Evolutionary conservation across 2,113 vertebrate genomes (phyloP).

Genomic region (Brachypteracias leptosomus): DNA sequence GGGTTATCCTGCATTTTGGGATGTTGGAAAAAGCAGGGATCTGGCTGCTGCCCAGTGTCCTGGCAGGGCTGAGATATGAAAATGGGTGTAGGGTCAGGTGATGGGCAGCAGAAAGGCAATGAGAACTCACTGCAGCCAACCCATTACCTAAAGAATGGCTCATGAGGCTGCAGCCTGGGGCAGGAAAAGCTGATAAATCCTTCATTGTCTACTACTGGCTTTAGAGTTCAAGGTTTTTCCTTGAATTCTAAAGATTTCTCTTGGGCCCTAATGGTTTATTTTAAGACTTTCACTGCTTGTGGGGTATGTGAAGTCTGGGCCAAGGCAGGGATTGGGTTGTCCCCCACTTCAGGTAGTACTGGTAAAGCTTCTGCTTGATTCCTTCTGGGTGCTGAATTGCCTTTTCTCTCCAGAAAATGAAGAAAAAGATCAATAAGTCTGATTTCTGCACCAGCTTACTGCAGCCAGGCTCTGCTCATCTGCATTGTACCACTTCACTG

Average conservation of each 20-base stretch:
- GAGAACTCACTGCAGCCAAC: background rate
- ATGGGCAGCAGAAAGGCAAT: background rate
- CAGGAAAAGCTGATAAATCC: background rate
- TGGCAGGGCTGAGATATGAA: background rate
- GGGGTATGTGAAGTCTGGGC: accelerated
- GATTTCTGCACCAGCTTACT: background rate
- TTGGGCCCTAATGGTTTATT: accelerated
- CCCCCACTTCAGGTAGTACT: accelerated
- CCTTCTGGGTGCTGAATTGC: background rate
- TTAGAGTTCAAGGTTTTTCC: background rate
- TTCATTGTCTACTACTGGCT: background rate
- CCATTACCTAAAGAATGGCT: background rate
- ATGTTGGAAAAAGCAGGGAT: background rate
- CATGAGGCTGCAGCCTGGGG: background rate
- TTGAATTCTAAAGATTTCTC: background rate
- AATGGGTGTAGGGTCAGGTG: background rate
- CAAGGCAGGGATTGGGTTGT: background rate
- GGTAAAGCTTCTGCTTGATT: background rate
- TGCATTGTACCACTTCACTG: background rate
- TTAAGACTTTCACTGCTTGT: background rate
- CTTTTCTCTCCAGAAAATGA: background rate
- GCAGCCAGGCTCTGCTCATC: background rate
- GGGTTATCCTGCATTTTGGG: background rate
- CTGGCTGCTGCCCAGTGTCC: background rate
- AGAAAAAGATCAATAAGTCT: background rate